Percentiles rank a stretch among this genome's conserved stretches.
phyloP scores from a whole-genome alignment of 2,113 vertebrate genomes.

The Phylloscopus trochilus region DNA sequence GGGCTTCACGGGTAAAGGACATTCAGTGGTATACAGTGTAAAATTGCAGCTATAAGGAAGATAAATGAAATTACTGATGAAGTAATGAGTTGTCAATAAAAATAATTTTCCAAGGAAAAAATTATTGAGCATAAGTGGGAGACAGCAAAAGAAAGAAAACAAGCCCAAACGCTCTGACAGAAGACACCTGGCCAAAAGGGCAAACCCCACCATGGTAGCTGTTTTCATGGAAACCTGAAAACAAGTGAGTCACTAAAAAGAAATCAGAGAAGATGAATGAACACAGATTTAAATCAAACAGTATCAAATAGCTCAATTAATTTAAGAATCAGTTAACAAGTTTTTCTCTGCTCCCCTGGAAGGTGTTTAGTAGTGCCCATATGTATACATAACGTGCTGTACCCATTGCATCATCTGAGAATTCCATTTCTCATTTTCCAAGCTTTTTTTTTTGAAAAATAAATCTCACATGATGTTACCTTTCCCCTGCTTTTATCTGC shows the following conservation, averaged over 20 bases:
- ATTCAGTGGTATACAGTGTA: background rate
- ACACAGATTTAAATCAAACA: background rate
- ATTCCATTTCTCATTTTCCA: background rate
- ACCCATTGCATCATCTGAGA: background rate
- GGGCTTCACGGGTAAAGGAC: background rate
- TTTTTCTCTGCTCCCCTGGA: accelerated
- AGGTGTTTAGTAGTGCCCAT: background rate
- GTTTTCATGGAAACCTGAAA: background rate
- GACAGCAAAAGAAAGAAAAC: background rate
- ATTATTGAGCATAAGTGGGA: background rate
- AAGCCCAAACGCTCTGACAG: background rate
- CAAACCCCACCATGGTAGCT: background rate
- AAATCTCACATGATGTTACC: background rate
- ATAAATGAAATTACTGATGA: background rate
- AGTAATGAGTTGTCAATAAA: background rate
- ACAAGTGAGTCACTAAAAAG: background rate
- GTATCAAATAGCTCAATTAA: background rate
- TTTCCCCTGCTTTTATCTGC: background rate
- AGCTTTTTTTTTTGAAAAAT: background rate
- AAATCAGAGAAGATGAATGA: background rate
- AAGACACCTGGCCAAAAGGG: background rate
- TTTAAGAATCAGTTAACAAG: background rate
- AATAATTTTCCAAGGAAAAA: background rate
- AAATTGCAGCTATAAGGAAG: background rate
- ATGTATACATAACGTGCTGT: background rate